Evolutionary conservation across 2,113 vertebrate species (phyloP).

Genomic region (Brachyistius frenatus): DNA sequence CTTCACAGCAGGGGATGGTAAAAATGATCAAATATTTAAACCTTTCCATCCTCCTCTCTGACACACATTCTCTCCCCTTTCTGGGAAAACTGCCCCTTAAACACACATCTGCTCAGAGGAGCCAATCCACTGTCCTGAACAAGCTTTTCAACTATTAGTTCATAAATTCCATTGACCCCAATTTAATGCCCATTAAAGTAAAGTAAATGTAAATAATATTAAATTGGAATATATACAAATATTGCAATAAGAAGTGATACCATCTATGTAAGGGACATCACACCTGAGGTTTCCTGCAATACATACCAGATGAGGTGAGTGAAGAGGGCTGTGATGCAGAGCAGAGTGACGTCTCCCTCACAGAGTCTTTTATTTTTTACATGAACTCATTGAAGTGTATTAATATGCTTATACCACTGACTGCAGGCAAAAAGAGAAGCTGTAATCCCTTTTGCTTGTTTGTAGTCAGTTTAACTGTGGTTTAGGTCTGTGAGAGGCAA

Average conservation of each 20-base stretch:
- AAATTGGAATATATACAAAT: slow-evolving; percentile 37
- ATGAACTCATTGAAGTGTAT: neutral
- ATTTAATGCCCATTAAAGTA: slow-evolving; percentile 24
- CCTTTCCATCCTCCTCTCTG: slow-evolving; percentile 25
- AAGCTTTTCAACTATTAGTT: slow-evolving; percentile 6
- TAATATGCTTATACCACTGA: neutral
- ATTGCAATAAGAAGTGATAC: neutral
- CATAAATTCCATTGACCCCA: slow-evolving; percentile 26
- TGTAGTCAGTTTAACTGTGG: neutral
- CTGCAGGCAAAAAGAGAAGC: neutral
- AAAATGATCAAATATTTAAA: slow-evolving; percentile 64
- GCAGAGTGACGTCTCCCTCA: neutral
- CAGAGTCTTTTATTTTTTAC: neutral
- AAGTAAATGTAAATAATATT: slow-evolving; percentile 18
- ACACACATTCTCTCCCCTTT: neutral
- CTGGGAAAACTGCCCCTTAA: slow-evolving; percentile 15
- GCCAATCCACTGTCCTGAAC: slow-evolving; percentile 4
- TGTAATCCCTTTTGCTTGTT: neutral
- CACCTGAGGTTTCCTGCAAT: neutral
- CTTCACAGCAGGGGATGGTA: slow-evolving; percentile 49
- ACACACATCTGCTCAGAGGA: neutral
- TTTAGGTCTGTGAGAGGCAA: neutral
- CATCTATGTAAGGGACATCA: neutral
- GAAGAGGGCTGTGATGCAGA: neutral
- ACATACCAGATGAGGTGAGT: neutral